Conservation (phyloP, 2,797 vertebrate species). For the Peromyscus eremicus region DNA sequence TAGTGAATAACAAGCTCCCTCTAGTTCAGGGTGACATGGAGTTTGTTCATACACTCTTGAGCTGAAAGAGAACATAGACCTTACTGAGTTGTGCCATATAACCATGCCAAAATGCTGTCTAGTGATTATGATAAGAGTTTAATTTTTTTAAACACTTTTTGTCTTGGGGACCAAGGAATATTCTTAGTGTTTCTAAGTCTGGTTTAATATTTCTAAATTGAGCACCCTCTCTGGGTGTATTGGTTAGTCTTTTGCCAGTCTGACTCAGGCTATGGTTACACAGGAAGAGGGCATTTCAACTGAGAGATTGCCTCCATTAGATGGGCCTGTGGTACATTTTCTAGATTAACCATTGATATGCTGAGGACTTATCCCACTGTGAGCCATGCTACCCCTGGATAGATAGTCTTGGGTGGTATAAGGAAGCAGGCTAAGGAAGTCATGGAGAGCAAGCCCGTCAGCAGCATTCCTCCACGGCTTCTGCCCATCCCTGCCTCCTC, state of each 20-base stretch:
- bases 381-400: neutral
- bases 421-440: neutral
- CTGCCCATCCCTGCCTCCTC: neutral
- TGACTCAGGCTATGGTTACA: neutral
- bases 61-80: neutral
- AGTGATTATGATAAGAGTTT: neutral
- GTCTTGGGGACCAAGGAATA: neutral
- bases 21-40: rapidly evolving
- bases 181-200: neutral
- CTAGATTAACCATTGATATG: neutral
- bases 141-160: neutral
- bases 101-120: neutral
- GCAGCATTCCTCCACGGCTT: neutral
- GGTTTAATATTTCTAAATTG: neutral
- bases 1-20: neutral
- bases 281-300: neutral
- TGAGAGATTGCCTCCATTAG: neutral
- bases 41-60: neutral
- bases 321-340: neutral
- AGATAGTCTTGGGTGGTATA: neutral
- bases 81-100: neutral
- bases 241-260: neutral
- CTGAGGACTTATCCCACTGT: neutral
- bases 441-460: neutral
- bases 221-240: no score